These are phyloP conservation scores for Pyrrhosoma nymphula DNA, from an alignment of 2,888 invertebrate genomes.

Conservation along the genomic window DNA sequence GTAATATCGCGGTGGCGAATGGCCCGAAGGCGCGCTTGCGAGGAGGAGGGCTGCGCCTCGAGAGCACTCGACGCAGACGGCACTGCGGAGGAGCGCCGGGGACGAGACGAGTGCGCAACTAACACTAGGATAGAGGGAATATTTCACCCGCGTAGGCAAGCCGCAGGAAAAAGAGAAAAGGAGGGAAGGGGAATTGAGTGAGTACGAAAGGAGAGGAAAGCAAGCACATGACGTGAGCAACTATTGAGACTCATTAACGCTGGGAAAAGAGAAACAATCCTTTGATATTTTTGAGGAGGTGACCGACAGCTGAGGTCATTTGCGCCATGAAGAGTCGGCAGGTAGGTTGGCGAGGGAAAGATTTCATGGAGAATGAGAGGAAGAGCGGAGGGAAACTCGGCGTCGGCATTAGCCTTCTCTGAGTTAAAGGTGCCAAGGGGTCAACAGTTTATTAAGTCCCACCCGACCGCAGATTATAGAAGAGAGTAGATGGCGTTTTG, in stretches of 20 bases:
- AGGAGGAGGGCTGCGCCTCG: not conserved
- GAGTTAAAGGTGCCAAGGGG: too few species aligned
- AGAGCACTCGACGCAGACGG: not conserved
- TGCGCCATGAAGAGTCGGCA: too few species aligned
- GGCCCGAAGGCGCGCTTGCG: not conserved
- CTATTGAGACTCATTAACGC: not conserved
- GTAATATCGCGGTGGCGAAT: not conserved
- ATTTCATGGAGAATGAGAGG: too few species aligned
- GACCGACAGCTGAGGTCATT: too few species aligned
- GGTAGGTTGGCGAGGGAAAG: too few species aligned
- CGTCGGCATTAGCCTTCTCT: too few species aligned
- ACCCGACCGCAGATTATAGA: too few species aligned
- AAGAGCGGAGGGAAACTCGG: too few species aligned
- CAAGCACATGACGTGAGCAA: not conserved
- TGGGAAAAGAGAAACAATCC: not conserved
- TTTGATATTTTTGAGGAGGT: too few species aligned
- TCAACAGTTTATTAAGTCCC: too few species aligned
- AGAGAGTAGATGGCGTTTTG: too few species aligned
- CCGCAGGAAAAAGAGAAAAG: not conserved
- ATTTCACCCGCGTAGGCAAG: not conserved
- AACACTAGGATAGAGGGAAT: not conserved
- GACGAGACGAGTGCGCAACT: not conserved
- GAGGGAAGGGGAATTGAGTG: not conserved
- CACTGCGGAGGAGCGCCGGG: not conserved
- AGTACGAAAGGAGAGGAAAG: not conserved